phyloP scores from a whole-genome alignment of 2,888 invertebrate genomes.

The Argyra leucocephala region DNA sequence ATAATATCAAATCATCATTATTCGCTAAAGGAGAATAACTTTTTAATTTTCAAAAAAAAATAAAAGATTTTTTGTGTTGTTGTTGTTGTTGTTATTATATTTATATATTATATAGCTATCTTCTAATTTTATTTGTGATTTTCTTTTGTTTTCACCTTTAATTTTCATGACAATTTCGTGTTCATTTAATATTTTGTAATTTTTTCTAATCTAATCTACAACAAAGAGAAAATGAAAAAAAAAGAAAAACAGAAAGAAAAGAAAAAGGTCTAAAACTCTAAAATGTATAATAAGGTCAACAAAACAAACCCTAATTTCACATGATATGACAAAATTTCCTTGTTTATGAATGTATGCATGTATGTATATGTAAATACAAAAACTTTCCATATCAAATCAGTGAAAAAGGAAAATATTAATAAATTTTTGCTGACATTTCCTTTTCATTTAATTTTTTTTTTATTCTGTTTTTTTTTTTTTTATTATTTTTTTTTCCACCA shows the following conservation, averaged over 20 bases:
- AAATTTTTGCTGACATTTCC: not conserved
- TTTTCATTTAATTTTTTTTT: not conserved
- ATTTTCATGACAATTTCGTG: not conserved
- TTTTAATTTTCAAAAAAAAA: too few species aligned
- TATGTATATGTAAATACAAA: not conserved
- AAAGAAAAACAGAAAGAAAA: not conserved
- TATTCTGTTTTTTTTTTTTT: not conserved
- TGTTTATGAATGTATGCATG: not conserved
- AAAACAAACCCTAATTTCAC: slow-evolving; percentile 2
- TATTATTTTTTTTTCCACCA: not conserved
- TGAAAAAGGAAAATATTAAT: slow-evolving; percentile 3
- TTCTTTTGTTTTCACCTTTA: not conserved
- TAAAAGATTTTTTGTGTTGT: too few species aligned
- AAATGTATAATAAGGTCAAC: not conserved
- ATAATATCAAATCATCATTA: too few species aligned
- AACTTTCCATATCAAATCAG: not conserved
- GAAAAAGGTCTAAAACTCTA: not conserved
- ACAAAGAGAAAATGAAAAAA: not conserved
- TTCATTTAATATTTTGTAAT: not conserved
- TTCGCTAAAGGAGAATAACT: too few species aligned
- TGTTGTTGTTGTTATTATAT: too few species aligned
- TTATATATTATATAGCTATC: too few species aligned
- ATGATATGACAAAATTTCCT: not conserved
- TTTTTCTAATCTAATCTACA: not conserved
- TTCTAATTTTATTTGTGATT: too few species aligned